Evolutionary conservation across 2,113 vertebrate species (phyloP), one percentile per base, ranked within the genome.

Genomic region (Carassius carassius): DNA sequence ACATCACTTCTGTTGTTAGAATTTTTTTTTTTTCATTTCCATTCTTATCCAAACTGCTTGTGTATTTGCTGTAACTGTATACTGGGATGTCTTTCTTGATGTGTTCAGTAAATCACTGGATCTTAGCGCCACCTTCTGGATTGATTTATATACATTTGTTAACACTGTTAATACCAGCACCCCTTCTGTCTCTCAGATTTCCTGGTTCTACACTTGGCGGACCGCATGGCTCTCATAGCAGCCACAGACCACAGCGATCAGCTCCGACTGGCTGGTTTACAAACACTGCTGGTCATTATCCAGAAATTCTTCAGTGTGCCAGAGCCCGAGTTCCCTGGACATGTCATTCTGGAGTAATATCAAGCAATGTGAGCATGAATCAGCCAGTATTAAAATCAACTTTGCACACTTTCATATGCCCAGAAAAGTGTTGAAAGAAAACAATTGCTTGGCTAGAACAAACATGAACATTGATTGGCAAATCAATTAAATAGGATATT

Each of bases 211-310:
- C 96, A 98, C 90, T 95, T 99, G 78, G 95, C 95, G 13, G 97
- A 98, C 63, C 96, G 97, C 37, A 97, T 99, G 98, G 96, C 97
- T 32, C 99, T 99, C 90, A 99, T 99, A 96, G 96, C 97, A 78
- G 96, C 97, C 44, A 99, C 97, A 47, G 97, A 99, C 91, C 95
- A 97, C 84, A 97, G 96, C 21, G 94, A 97, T 58, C 94, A 95
- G 3, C 96, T 99, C 76, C 94, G 96, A 60, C 94, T 98, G 88
- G 95, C 95, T 44, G 98, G 98, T 12, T 96, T 99, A 29, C 95
- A 97, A 70, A 94, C 92, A 0, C 90, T 99, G 62, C 92, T 97
- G 85, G 92, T 96, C 47, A 90, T 99, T 91, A 96, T 98, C 91
- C 93, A 92, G 51, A 93, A 91, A 82, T 99, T 99, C 94, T 94